Base-by-base conservation (phyloP, 37 sponge, comb jelly and placozoan species). In the Corticium candelabrum region DNA sequence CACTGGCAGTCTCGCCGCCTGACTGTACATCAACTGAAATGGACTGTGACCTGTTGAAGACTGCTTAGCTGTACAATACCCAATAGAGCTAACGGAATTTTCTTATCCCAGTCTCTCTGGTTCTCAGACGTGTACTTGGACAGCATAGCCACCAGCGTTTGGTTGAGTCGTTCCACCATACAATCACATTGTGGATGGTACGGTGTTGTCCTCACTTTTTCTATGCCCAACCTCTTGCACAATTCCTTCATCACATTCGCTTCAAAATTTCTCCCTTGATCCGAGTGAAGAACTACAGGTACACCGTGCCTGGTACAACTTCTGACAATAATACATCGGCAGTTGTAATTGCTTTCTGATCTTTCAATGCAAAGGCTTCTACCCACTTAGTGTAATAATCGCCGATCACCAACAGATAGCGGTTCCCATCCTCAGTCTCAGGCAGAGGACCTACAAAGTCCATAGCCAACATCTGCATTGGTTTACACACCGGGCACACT, bases 171-270 rank as follows among this genome's bases (percentile, higher is more conserved):
- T 41, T 83, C 84, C 0, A 83, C 79, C 72, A 83, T 77, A 1
- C 84, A 72, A 83, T 83, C 84, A 7, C 76, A 83, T 32, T 83
- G 73, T 35, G 84, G 84, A 5, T 68, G 78, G 35, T 75, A 37
- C 1, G 84, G 37, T 37, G 84, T 83, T 2, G 84, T 83, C 1
- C 84, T 40, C 1, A 41, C 77, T 31, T 83, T 83, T 31, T 67
- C 27, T 2, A 68, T 67, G 1, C 68, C 77, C 21, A 77, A 41
- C n/a, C 76, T 36, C 21, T 38, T 3, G 35, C 78, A 83, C 72
- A 83, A 35, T 37, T 83, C 73, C 3, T 7, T 5, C 40, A 83
- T 57, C 2, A 83, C 71, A 27, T 30, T 5, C 4, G 78, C 67
- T 35, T 76, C 78, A 69, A 83, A 83, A 37, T 83, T 76, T 1